Base-by-base conservation (phyloP, 2,113 vertebrate genomes). In the Astur gentilis region DNA sequence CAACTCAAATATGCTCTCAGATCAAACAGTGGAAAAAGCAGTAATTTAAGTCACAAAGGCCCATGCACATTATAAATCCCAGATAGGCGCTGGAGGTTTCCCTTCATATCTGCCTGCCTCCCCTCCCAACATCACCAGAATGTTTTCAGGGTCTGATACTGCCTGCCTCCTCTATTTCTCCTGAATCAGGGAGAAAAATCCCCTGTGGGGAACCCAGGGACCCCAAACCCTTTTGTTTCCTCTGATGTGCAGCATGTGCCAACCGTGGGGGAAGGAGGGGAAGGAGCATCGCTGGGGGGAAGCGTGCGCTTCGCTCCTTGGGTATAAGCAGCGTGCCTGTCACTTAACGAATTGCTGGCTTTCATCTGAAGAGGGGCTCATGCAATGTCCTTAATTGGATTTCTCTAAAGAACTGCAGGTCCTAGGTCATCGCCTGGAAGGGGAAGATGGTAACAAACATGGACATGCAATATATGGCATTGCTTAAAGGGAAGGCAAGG, bases 251-350 rank as follows among this genome's bases (percentile, higher is more conserved):
- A 36, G 71, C 57, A 34, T 3, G 1, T 58, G 67, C 14, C 0
- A 2, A 16, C 57, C 0, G 7, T 0, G 0, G 0, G 0, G 65
- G 65, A 87, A 57, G 71, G 54, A 87, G 32, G 38, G 49, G 29
- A 81, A 32, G 72, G 45, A 85, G 70, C 36, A 2, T 25, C 78
- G 52, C 94, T 2, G 0, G 34, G 26, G 55, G 60, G 9, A 31
- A 57, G 25, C 0, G 0, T 0, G 0, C 2, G 6, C 57, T 76
- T 47, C 0, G 0, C 49, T 93, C 57, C 65, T 22, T 64, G 72
- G 72, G 60, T 55, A 23, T 16, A 70, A 42, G 71, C 93, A 90
- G 75, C n/a, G 7, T 58, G 54, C 34, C 75, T 83, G 66, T 6
- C 32, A 67, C 72, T 60, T 81, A 44, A 81, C 60, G 86, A 87